These are phyloP conservation scores for Cinclus mexicanus DNA, from an alignment of 2,113 vertebrate genomes.

Conservation along the genomic window DNA sequence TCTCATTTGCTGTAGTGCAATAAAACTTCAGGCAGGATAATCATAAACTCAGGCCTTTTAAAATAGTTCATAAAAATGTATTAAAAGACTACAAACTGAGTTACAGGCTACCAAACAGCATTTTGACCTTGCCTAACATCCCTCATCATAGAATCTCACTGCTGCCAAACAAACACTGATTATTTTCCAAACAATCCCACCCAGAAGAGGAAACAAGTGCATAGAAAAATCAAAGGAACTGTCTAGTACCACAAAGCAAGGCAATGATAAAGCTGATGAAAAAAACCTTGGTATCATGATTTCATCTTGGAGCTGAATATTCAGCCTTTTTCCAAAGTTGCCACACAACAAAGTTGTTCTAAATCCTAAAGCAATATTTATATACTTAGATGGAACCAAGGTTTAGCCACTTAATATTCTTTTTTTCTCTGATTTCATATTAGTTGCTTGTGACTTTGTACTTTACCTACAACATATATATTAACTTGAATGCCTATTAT, in stretches of 20 bases:
- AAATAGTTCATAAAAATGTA: conserved; percentile 14
- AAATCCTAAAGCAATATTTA: neutral
- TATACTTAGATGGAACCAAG: neutral
- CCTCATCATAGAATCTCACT: neutral
- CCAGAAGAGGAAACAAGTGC: neutral
- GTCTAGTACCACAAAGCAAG: neutral
- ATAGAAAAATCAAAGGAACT: neutral
- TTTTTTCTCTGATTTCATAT: neutral
- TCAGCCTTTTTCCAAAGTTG: neutral
- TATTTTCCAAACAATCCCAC: neutral
- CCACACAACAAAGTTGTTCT: neutral
- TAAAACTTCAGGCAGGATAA: conserved; percentile 16
- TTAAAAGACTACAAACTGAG: neutral
- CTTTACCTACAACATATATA: neutral
- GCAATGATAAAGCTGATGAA: neutral
- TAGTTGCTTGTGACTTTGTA: neutral
- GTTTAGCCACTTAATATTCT: neutral
- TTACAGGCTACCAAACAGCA: neutral
- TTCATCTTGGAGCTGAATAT: neutral
- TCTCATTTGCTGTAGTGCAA: neutral
- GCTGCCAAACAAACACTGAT: neutral
- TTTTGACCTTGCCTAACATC: neutral
- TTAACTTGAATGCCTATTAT: neutral
- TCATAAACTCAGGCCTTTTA: neutral
- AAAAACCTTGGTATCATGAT: neutral